Evolutionary conservation across 2,888 invertebrate genomes (phyloP).

Genomic region (Norana najaformis): DNA sequence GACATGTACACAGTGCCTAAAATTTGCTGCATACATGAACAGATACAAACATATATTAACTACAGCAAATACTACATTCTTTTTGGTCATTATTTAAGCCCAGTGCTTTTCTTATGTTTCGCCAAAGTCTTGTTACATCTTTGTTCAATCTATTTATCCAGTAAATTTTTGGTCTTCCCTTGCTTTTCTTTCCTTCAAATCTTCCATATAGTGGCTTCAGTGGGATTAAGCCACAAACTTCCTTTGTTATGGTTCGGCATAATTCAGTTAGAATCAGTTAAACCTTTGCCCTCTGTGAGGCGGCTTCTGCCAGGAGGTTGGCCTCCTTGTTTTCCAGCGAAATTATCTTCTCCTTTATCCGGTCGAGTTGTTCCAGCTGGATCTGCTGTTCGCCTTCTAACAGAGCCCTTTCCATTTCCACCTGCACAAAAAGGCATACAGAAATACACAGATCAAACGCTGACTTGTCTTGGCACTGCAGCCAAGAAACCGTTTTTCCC

Average conservation of each 20-base stretch:
- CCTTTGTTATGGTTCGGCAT: background rate
- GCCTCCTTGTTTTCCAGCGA: constrained; percentile 70
- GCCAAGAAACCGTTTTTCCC: background rate
- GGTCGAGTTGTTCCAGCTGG: constrained; percentile 65
- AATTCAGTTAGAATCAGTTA: background rate
- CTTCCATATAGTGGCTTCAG: background rate
- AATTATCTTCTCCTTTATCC: constrained; percentile 23
- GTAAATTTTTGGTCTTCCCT: too few species aligned
- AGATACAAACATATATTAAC: too few species aligned
- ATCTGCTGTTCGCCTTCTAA: constrained; percentile 83
- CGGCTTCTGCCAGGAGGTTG: constrained; percentile 74
- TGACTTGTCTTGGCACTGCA: background rate
- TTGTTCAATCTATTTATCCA: background rate
- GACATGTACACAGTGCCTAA: background rate
- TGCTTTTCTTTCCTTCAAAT: too few species aligned
- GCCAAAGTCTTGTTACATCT: background rate
- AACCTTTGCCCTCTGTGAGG: constrained; percentile 35
- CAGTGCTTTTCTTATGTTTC: background rate
- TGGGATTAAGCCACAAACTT: background rate
- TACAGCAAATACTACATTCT: background rate
- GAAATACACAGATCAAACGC: background rate
- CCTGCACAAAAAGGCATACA: constrained; percentile 6
- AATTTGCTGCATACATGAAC: too few species aligned
- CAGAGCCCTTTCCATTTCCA: constrained; percentile 79
- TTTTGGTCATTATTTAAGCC: background rate